These are phyloP conservation scores for Helogale parvula DNA, from an alignment of 2,113 vertebrate species.

Conservation along the genomic window DNA sequence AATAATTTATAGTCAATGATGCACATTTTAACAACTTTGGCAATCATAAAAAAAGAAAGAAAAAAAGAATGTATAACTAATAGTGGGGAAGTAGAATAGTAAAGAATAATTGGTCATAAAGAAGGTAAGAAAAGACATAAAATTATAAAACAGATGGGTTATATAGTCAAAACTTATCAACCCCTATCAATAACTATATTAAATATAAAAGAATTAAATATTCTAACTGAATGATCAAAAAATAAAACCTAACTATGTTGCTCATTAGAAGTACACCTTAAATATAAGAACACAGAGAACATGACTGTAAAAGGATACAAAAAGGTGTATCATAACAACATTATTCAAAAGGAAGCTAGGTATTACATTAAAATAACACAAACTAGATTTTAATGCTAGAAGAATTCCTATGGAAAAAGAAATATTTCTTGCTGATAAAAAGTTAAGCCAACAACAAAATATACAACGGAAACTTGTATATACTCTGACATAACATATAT, in stretches of 20 bases:
- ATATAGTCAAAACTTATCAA: neutral
- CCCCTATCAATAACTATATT: neutral
- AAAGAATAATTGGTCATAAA: neutral
- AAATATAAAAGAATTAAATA: neutral
- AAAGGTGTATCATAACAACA: neutral
- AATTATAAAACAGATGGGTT: neutral
- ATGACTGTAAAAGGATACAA: neutral
- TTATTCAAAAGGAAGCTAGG: neutral
- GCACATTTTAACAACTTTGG: neutral
- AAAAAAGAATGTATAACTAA: neutral
- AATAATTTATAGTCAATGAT: neutral
- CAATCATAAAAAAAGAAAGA: neutral
- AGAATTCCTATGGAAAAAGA: neutral
- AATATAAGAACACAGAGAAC: neutral
- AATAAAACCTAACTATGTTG: neutral
- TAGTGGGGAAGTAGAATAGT: neutral
- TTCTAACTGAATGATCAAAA: neutral
- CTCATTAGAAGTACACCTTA: neutral
- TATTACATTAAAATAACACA: neutral
- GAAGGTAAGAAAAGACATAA: neutral
- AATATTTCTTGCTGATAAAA: neutral
- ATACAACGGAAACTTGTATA: neutral
- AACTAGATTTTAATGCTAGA: neutral
- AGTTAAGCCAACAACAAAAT: neutral
- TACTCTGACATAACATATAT: neutral